phyloP scores from a whole-genome alignment of 2,888 invertebrate species.

The Parthenolecanium corni region DNA sequence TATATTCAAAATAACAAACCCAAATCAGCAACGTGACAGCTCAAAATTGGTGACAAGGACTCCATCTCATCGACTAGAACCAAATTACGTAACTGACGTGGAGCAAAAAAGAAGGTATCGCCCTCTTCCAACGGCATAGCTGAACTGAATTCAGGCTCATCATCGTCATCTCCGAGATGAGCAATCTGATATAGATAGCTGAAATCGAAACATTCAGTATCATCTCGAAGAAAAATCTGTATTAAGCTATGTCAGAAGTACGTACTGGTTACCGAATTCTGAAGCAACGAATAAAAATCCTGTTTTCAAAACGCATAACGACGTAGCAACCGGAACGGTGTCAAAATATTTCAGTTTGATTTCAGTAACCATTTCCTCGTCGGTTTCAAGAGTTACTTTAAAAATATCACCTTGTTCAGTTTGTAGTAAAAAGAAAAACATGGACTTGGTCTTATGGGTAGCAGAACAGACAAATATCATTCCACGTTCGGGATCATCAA shows the following conservation, averaged over 20 bases:
- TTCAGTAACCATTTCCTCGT: conserved; percentile 96
- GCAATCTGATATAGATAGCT: conserved; percentile 97
- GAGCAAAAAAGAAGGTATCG: conserved; percentile 97
- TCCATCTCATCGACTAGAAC: conserved; percentile 95
- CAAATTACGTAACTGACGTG: conserved; percentile 81
- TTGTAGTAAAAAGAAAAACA: conserved; percentile 99
- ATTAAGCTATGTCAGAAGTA: conserved; percentile 38
- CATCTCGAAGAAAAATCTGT: conserved; percentile 10
- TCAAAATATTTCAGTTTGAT: conserved; percentile 99
- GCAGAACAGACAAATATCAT: conserved; percentile 99
- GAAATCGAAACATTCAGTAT: conserved; percentile 36
- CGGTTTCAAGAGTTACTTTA: conserved; percentile 91
- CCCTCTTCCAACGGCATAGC: conserved; percentile 97
- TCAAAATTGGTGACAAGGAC: conserved; percentile 82
- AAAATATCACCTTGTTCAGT: conserved; percentile 97
- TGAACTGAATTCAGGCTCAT: conserved; percentile 96
- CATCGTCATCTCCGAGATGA: conserved; percentile 97
- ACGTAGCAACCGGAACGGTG: conserved; percentile 90
- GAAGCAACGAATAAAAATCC: conserved; percentile 97
- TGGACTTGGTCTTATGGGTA: conserved; percentile 96
- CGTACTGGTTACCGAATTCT: conserved; percentile 99
- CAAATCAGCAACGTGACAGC: conserved; percentile 75
- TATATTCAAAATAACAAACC: conserved; percentile 35
- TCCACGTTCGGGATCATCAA: conserved; percentile 97
- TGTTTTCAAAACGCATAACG: conserved; percentile 96